Evolutionary conservation across 2,888 invertebrate genomes (phyloP), one percentile per base, ranked within the genome.

Genomic region (Dendrolimus houi): DNA sequence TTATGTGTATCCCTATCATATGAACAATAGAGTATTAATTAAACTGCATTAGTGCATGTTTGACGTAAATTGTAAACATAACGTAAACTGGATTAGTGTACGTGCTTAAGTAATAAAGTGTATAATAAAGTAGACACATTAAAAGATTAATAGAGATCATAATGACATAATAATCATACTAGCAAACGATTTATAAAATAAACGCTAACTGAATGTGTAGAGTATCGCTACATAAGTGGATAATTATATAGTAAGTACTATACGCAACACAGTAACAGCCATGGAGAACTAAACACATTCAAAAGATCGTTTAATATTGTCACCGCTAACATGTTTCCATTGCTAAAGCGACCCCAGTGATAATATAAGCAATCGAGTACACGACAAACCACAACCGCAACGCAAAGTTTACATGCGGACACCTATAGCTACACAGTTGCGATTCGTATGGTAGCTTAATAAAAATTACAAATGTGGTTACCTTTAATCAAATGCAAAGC

Each of bases 401-500:
- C 65, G 66, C 64, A 59, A 67, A 70, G 64, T 73, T 64, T 64
- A 71, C 68, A 65, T 64, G 58, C 64, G 61, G 59, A 59, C 67
- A 66, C 57, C 65, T 70, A 65, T 68, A 71, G 66, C 63, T 64
- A 68, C 63, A 61, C 62, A 65, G 61, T 61, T 62, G 67, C 64
- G 66, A 62, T 68, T 68, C 66, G 70, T 67, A 71, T 68, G 67
- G 67, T 69, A 70, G 64, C 63, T 76, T 79, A 84, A 82, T 73
- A 82, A 86, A 80, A 84, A 78, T 81, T 79, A 83, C 80, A 81
- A 81, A 80, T 80, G 77, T 77, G 83, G 84, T 86, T 82, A 83
- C 84, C 82, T 85, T 83, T 85, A 88, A 86, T 87, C 82, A 86
- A 87, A 89, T 86, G 84, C 84, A 87, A 85, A 83, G 82, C 83